Conservation (phyloP, 2,797 vertebrate genomes). For the Macrochelys suwanniensis region DNA sequence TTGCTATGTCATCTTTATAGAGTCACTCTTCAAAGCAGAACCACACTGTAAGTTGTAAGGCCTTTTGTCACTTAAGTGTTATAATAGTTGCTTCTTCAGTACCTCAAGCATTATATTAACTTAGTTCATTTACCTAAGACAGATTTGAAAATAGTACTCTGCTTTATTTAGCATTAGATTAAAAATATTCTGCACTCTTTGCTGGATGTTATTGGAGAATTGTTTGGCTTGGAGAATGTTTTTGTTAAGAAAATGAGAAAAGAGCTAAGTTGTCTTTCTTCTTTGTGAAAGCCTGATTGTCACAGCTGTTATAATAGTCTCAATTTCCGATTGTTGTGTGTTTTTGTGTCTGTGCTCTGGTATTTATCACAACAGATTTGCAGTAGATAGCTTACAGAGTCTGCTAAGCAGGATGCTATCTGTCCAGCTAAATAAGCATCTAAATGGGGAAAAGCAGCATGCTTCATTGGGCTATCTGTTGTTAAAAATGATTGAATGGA, state of each 20-base stretch:
- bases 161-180: not conserved
- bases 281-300: not conserved
- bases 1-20: not conserved
- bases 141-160: not conserved
- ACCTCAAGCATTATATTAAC: too few species aligned
- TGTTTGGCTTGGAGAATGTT: not conserved
- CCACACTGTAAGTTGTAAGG: not conserved
- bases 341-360: too few species aligned
- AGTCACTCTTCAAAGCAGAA: slow-evolving; percentile 2
- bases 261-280: not conserved
- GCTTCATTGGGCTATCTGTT: not conserved
- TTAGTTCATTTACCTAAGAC: not conserved
- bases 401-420: not conserved
- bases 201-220: not conserved
- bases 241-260: not conserved
- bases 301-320: too few species aligned
- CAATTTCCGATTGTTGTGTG: too few species aligned
- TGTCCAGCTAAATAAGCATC: not conserved
- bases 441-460: not conserved
- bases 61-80: not conserved
- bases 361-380: not conserved
- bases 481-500: not conserved
- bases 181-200: not conserved
- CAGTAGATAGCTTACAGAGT: not conserved
- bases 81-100: not conserved